Evolutionary conservation across 1,140 invertebrate genomes (phyloP), one percentile per base, ranked within the genome.

Genomic region (Aphis craccivora): DNA sequence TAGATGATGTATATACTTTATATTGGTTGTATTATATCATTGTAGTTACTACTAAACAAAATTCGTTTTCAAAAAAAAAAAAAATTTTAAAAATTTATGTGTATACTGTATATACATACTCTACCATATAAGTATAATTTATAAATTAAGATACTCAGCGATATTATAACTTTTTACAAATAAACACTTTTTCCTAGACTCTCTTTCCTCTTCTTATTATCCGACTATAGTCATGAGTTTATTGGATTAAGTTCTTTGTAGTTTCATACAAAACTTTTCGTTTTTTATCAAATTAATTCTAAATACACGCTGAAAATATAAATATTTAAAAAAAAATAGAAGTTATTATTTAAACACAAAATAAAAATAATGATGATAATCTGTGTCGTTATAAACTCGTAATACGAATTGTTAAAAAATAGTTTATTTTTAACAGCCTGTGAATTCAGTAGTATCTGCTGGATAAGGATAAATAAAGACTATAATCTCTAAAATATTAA

Each of bases 341-440:
- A 40, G 60, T 76, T 76, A n/a, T 76, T 76, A 76, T 76, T 76
- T 35, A n/a, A 67, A 35, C 30, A n/a, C 30, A n/a, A n/a, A n/a
- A 76, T 76, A n/a, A 76, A 76, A 76, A 76, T n/a, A 76, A n/a
- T 67, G 60, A 67, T 67, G 60, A 67, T 67, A 67, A 67, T 67
- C 60, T 30, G 60, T 76, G 60, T 76, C n/a, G 20, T 76, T 76
- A 6, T 76, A 2, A 11, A 67, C 14, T n/a, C 30, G 60, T 76
- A 76, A 76, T n/a, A 76, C 4, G n/a, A 76, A n/a, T 76, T 76
- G 60, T n/a, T 35, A 35, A 76, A n/a, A 67, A 60, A 14, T 67
- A 60, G 55, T n/a, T n/a, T 76, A n/a, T 76, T 76, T 76, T n/a
- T n/a, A 14, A n/a, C 60, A n/a, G 30, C 30, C 60, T n/a, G 4